Evolutionary conservation across 1,140 invertebrate genomes (phyloP).

Genomic region (Drosophila baimaii): DNA sequence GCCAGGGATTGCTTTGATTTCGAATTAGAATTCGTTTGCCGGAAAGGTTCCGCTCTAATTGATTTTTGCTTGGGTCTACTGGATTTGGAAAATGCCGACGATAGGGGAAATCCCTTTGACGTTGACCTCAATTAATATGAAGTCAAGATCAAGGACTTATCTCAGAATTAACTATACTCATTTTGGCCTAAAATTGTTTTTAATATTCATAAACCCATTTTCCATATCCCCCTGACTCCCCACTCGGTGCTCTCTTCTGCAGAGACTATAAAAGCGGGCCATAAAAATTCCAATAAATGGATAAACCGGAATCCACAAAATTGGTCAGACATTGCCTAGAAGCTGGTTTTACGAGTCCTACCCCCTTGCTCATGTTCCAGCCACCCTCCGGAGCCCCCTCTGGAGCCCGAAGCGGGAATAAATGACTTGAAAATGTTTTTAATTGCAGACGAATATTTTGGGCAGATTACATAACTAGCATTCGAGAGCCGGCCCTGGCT

Average conservation of each 20-base stretch:
- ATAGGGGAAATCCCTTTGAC: background rate
- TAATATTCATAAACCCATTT: constrained; percentile 58
- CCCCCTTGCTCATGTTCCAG: background rate
- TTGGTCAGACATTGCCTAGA: constrained; percentile 32
- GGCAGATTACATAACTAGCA: constrained; percentile 60
- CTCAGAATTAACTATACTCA: constrained; percentile 16
- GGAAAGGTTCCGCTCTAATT: constrained; percentile 3
- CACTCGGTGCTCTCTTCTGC: background rate
- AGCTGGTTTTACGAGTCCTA: constrained; percentile 19
- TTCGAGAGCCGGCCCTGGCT: constrained; percentile 12
- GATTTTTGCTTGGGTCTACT: constrained; percentile 12
- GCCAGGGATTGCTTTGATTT: constrained; percentile 12
- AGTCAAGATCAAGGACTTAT: constrained; percentile 7
- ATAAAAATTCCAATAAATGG: constrained; percentile 68
- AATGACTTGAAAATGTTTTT: constrained; percentile 63
- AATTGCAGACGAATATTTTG: constrained; percentile 65
- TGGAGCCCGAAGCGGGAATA: constrained; percentile 32
- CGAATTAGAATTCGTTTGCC: background rate
- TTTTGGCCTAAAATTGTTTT: constrained; percentile 31
- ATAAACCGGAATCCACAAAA: constrained; percentile 43
- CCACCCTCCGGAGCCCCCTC: constrained; percentile 4
- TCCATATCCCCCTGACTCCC: background rate
- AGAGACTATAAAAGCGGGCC: constrained; percentile 37
- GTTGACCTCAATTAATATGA: constrained; percentile 18
- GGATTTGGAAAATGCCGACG: background rate